Percentiles rank a stretch among this genome's conserved stretches.
Evolutionary conservation across 2,113 vertebrate genomes (phyloP).

Genomic region (Platysternon megacephalum): DNA sequence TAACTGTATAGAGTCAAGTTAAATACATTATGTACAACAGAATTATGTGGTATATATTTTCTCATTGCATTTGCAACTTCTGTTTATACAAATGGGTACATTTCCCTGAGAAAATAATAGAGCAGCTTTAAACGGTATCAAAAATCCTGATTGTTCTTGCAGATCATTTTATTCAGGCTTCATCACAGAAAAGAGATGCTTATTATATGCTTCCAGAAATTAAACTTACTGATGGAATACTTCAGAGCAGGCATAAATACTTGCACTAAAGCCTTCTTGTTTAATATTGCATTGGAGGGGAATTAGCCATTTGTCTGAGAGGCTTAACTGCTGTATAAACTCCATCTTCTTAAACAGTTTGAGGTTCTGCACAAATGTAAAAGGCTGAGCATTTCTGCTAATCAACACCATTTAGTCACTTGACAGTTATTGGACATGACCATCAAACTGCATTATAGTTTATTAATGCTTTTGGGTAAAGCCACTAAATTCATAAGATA

Average conservation of each 20-base stretch:
- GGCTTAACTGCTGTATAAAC: conserved; percentile 6
- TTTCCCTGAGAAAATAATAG: not conserved
- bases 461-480: not conserved
- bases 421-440: conserved; percentile 43
- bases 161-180: not conserved
- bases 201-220: not conserved
- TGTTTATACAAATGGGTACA: not conserved
- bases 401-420: conserved; percentile 43
- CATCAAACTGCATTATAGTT: not conserved
- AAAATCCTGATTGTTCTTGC: not conserved
- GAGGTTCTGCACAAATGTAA: not conserved
- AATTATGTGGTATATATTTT: not conserved
- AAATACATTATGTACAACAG: not conserved
- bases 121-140: not conserved
- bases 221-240: not conserved
- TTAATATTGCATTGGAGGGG: not conserved
- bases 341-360: not conserved
- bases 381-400: conserved; percentile 29
- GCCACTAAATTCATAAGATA: not conserved
- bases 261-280: conserved; percentile 18
- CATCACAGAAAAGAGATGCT: not conserved
- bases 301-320: not conserved
- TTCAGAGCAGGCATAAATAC: not conserved
- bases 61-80: not conserved
- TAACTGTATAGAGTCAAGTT: not conserved